phyloP scores from a whole-genome alignment of 1,140 invertebrate species.

The Anoplolepis gracilipes region DNA sequence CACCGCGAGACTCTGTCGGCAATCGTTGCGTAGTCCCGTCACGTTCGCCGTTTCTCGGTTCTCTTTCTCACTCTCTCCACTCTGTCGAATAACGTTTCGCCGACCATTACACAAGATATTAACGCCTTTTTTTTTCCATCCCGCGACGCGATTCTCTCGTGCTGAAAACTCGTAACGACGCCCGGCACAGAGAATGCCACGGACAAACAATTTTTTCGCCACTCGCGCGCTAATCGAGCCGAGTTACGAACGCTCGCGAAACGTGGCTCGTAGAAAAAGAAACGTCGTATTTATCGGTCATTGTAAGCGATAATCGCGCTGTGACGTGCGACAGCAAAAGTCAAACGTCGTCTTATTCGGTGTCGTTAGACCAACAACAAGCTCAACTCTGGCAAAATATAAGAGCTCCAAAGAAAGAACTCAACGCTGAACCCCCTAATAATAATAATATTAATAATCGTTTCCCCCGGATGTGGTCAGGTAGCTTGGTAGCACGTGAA shows the following conservation, averaged over 20 bases:
- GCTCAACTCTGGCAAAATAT: constrained; percentile 55
- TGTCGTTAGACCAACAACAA: constrained; percentile 53
- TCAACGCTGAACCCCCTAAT: constrained; percentile 70
- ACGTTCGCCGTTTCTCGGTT: constrained; percentile 49
- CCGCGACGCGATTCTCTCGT: background rate
- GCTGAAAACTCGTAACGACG: background rate
- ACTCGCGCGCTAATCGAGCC: constrained; percentile 16
- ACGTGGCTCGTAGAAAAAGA: constrained; percentile 13
- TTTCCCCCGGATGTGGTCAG: constrained; percentile 69
- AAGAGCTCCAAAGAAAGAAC: constrained; percentile 62
- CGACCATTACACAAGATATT: constrained; percentile 51
- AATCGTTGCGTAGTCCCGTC: constrained; percentile 46
- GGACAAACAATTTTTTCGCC: constrained; percentile 51
- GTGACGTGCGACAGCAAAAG: constrained; percentile 21
- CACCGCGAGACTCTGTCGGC: background rate
- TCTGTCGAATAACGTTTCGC: background rate
- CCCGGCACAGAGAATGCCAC: background rate
- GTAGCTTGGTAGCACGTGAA: constrained; percentile 71
- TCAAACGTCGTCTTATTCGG: constrained; percentile 62
- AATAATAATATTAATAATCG: constrained; percentile 53
- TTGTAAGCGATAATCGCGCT: constrained; percentile 15
- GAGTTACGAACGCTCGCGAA: background rate
- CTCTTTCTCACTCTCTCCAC: constrained; percentile 40
- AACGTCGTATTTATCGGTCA: constrained; percentile 1
- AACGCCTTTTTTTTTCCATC: constrained; percentile 44